phyloP scores from a whole-genome alignment of 2,888 invertebrate species.

The Clusia tigrina region DNA sequence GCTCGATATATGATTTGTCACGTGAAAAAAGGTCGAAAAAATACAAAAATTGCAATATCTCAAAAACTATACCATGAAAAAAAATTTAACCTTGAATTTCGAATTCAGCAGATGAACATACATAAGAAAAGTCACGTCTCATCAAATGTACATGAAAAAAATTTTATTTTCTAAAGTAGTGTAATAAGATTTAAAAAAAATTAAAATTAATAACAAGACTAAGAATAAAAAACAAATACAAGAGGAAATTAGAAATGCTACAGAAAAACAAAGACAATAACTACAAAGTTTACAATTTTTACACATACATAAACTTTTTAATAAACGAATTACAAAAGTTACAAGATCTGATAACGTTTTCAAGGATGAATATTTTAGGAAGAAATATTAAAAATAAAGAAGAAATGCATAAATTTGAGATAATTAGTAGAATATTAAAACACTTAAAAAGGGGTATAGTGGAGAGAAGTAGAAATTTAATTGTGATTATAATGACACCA shows the following conservation, averaged over 20 bases:
- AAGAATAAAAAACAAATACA: background rate
- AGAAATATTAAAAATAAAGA: background rate
- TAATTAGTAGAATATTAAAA: background rate
- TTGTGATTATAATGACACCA: no score
- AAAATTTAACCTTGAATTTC: no score
- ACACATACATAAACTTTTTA: background rate
- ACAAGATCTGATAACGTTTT: background rate
- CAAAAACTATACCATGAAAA: no score
- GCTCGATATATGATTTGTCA: no score
- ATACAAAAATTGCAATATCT: no score
- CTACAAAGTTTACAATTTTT: background rate
- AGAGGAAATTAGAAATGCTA: background rate
- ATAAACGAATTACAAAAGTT: background rate
- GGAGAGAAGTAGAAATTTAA: background rate
- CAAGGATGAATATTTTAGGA: background rate
- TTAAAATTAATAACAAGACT: no score
- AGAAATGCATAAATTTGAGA: background rate
- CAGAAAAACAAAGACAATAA: background rate
- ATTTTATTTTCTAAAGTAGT: no score
- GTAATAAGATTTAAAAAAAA: no score
- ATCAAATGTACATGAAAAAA: no score
- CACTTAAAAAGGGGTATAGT: background rate
- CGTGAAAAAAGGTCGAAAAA: no score
- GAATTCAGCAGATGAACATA: no score
- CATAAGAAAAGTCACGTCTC: no score